These are phyloP conservation scores for Mycteria americana DNA, from an alignment of 2,797 vertebrate genomes.

Conservation along the genomic window DNA sequence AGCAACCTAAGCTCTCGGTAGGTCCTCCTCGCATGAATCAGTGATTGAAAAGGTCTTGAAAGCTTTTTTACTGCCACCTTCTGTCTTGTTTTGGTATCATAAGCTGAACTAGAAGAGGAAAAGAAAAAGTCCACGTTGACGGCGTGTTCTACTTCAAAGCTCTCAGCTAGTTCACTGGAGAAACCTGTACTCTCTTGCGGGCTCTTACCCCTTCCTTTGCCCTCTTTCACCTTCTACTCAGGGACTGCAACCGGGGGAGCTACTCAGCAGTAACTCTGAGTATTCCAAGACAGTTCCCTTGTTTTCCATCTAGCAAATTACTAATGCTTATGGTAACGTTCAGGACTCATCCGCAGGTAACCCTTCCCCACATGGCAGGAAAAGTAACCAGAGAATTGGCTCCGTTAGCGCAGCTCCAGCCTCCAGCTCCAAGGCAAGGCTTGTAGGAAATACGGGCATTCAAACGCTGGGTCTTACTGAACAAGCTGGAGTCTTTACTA, in stretches of 20 bases:
- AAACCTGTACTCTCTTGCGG: neutral
- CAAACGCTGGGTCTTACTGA: neutral
- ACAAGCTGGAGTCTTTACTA: neutral
- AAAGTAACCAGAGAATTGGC: conserved; percentile 13
- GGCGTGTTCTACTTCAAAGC: neutral
- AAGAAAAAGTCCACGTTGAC: neutral
- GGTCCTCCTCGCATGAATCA: conserved; percentile 91
- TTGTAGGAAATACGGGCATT: neutral
- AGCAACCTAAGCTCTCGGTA: conserved; percentile 93
- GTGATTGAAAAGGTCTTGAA: conserved; percentile 94
- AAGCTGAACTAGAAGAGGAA: conserved; percentile 82
- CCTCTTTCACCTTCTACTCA: neutral
- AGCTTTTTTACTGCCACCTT: conserved; percentile 98
- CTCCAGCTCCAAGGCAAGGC: neutral
- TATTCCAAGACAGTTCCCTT: neutral
- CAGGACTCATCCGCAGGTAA: neutral
- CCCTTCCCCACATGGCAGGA: neutral
- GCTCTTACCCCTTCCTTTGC: neutral
- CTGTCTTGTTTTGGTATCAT: conserved; percentile 83
- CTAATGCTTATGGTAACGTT: neutral
- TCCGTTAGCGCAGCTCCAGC: neutral
- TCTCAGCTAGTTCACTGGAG: neutral
- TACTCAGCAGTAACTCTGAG: neutral
- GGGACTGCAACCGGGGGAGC: neutral
- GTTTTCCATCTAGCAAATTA: neutral